These are phyloP conservation scores for Podarcis lilfordi DNA, from an alignment of 2,797 vertebrate genomes.

Conservation along the genomic window DNA sequence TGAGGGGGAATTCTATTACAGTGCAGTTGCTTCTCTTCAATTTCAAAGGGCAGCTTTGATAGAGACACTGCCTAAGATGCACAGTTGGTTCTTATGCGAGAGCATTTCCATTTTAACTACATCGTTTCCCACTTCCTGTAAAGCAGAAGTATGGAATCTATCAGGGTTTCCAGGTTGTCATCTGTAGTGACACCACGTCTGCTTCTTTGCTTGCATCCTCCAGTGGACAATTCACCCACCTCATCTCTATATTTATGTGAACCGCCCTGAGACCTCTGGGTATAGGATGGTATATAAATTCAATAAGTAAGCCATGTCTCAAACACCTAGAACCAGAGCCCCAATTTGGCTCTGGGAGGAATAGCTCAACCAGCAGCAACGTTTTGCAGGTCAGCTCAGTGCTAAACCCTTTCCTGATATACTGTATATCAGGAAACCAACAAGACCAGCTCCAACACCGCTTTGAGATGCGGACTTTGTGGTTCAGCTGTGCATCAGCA, in stretches of 20 bases:
- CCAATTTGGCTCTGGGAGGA: not conserved
- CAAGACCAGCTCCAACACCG: too few species aligned
- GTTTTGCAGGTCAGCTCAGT: not conserved
- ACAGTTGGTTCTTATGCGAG: not conserved
- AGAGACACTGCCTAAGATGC: not conserved
- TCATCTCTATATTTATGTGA: not conserved
- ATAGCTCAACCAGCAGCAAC: not conserved
- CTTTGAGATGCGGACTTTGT: not conserved
- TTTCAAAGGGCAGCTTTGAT: constrained; percentile 29
- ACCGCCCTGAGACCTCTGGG: too few species aligned
- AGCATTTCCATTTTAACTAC: not conserved
- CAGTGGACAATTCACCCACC: not conserved
- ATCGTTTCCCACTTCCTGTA: not conserved
- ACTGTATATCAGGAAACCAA: not conserved
- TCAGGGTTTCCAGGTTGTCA: not conserved
- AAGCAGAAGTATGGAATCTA: not conserved
- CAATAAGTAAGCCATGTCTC: not conserved
- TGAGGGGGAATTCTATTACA: constrained; percentile 18
- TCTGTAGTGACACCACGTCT: not conserved
- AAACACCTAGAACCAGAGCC: not conserved
- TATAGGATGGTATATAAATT: too few species aligned
- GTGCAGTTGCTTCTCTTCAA: constrained; percentile 1
- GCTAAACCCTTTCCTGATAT: not conserved
- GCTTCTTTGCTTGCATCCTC: not conserved
- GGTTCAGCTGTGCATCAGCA: not conserved